phyloP scores from a whole-genome alignment of 1,140 invertebrate genomes.

The Oscheius sp. region DNA sequence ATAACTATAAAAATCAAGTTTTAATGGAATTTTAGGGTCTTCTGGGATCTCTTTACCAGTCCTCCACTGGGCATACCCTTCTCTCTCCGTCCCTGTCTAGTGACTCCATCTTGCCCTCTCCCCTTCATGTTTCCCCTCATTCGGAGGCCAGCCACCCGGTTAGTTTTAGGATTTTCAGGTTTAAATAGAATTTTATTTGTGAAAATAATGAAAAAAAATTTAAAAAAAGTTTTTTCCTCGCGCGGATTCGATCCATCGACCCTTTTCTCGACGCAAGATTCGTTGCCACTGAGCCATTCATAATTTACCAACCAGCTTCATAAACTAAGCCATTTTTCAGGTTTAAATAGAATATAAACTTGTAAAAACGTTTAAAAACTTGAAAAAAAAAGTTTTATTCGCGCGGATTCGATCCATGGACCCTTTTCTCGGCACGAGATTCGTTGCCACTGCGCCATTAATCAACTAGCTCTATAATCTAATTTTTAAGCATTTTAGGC shows the following conservation, averaged over 20 bases:
- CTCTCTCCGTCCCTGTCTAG: background rate
- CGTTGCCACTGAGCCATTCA: slow-evolving; percentile 5
- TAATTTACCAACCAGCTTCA: too few relatives aligned
- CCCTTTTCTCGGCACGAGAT: background rate
- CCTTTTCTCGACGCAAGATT: background rate
- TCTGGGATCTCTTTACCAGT: background rate
- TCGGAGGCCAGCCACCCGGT: background rate
- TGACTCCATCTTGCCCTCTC: background rate
- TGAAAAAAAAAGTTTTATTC: too few relatives aligned
- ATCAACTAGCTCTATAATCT: too few relatives aligned
- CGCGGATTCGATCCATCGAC: background rate
- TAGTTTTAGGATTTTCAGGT: too few relatives aligned
- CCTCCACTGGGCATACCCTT: background rate
- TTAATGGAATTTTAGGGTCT: background rate
- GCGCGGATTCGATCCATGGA: background rate
- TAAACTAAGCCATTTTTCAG: too few relatives aligned
- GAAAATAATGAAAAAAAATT: too few relatives aligned
- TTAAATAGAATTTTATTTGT: too few relatives aligned
- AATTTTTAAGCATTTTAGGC: too few relatives aligned
- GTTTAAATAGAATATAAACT: too few relatives aligned
- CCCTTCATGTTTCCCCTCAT: background rate
- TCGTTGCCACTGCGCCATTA: slow-evolving; percentile 3
- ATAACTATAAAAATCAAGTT: background rate
- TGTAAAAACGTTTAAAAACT: too few relatives aligned
- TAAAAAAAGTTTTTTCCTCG: too few relatives aligned